A percentile compares a stretch with the other conserved stretches of the same genome.
Conservation (phyloP, 2,797 vertebrate species). For the Enoplosus armatus region DNA sequence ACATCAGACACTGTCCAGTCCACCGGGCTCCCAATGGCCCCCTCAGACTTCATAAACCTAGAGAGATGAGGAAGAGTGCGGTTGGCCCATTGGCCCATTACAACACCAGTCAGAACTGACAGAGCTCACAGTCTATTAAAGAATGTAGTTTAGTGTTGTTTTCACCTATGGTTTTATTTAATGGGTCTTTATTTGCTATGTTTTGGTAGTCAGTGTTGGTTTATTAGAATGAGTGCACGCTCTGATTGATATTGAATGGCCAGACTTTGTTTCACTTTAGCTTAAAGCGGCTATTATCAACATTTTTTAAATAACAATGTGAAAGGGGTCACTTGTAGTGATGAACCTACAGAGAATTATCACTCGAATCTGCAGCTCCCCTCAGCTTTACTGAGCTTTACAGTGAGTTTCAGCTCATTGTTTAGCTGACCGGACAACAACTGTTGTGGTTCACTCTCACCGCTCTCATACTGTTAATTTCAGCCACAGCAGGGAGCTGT, state of each 20-base stretch:
- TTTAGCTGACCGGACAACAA: background rate
- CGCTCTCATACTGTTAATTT: background rate
- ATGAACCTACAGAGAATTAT: background rate
- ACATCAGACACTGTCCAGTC: conserved; percentile 93
- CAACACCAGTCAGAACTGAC: background rate
- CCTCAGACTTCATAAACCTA: conserved; percentile 84
- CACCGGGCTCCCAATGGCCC: conserved; percentile 78
- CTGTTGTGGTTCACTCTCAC: background rate
- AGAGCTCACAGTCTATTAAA: background rate
- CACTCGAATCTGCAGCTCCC: background rate
- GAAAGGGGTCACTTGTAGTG: background rate
- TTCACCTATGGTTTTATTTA: background rate
- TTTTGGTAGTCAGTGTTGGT: background rate
- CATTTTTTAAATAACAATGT: background rate
- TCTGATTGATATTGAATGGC: background rate
- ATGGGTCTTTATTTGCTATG: background rate
- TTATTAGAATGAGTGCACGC: background rate
- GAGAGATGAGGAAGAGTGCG: conserved; percentile 10
- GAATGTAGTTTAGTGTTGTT: background rate
- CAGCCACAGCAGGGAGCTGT: too few species aligned
- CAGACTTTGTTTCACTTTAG: conserved; percentile 2
- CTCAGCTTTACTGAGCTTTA: background rate
- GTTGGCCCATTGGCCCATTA: background rate
- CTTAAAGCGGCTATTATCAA: background rate
- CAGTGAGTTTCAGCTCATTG: background rate